Percentiles rank a stretch among this genome's conserved stretches.
Conservation (phyloP, 2,888 invertebrate species). For the Empis stercorea region DNA sequence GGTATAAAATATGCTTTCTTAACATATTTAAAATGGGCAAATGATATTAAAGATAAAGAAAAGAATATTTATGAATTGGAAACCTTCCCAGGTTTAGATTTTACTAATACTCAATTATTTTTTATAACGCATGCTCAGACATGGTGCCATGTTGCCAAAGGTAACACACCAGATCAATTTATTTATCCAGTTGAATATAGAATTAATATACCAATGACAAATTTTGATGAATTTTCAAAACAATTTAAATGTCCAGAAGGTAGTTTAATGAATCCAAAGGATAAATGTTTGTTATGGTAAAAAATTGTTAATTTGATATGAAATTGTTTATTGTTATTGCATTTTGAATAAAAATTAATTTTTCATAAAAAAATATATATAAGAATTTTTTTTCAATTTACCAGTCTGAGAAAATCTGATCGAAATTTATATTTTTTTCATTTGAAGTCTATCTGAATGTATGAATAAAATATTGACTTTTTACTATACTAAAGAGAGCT, state of each 20-base stretch:
- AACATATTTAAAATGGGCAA: background rate
- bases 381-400: too few relatives aligned
- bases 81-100: background rate
- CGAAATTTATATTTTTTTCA: too few relatives aligned
- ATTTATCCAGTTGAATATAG: background rate
- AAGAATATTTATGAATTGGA: background rate
- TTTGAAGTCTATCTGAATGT: too few relatives aligned
- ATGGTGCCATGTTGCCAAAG: background rate
- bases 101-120: background rate
- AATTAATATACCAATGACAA: constrained; percentile 1
- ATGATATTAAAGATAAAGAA: background rate
- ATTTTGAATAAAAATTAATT: too few relatives aligned
- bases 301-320: too few relatives aligned
- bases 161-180: background rate
- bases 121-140: constrained; percentile 1
- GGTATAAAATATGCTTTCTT: background rate
- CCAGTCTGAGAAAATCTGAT: too few relatives aligned
- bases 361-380: too few relatives aligned
- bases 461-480: too few relatives aligned
- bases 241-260: background rate
- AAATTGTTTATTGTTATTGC: too few relatives aligned
- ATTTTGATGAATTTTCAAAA: background rate
- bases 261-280: background rate
- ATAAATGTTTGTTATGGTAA: background rate
- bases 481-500: too few relatives aligned